A percentile compares a stretch with the other conserved stretches of the same genome.
These are phyloP conservation scores for Drosophila merina DNA, from an alignment of 2,888 invertebrate genomes.

Conservation along the genomic window DNA sequence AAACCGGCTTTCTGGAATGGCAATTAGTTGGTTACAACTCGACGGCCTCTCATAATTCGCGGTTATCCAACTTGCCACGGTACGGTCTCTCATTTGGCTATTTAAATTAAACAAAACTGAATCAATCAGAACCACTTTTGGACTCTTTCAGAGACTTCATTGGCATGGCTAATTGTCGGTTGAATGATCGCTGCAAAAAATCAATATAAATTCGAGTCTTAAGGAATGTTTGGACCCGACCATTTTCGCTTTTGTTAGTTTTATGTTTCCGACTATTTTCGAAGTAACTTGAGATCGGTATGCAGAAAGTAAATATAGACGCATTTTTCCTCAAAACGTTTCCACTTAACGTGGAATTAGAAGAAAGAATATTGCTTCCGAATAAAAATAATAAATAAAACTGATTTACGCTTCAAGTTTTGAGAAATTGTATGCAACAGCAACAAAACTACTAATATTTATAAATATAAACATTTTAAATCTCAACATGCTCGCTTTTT, in stretches of 20 bases:
- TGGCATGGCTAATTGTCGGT: constrained; percentile 6
- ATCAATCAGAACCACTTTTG: constrained; percentile 19
- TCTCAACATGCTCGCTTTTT: not conserved
- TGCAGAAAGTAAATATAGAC: not conserved
- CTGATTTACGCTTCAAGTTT: not conserved
- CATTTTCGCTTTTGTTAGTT: not conserved
- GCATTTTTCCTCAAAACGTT: not conserved
- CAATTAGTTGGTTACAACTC: constrained; percentile 52
- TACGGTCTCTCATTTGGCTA: constrained; percentile 4
- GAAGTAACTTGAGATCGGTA: not conserved
- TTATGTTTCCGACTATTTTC: not conserved
- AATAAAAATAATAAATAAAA: not conserved
- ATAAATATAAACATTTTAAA: not conserved
- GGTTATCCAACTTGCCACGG: constrained; percentile 41
- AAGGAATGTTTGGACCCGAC: not conserved
- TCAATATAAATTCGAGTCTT: not conserved
- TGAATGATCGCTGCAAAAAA: constrained; percentile 12
- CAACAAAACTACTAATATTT: no score
- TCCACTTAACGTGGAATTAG: not conserved
- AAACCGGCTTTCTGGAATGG: constrained; percentile 65
- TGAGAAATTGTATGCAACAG: no score
- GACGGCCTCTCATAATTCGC: constrained; percentile 40
- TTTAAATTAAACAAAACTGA: constrained; percentile 10
- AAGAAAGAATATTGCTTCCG: not conserved
- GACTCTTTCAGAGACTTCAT: constrained; percentile 10